Evolutionary conservation across 2,888 invertebrate species (phyloP), one percentile per base, ranked within the genome.

Genomic region (Protodeltote pygarga): DNA sequence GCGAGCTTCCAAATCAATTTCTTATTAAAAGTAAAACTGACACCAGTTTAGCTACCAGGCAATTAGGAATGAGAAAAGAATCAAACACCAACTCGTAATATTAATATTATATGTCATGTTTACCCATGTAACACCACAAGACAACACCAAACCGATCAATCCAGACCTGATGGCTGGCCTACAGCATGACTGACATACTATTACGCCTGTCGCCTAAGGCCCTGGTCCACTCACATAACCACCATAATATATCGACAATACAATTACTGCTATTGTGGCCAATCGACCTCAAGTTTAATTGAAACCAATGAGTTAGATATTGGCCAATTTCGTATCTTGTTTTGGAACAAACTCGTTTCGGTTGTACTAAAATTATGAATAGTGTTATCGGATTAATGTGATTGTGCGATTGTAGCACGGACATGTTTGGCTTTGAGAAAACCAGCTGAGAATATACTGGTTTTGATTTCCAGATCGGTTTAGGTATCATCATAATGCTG

Each of bases 291-390:
- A 27, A 38, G 14, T 38, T 44, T 59, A 65, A 65, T 66, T 63
- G 66, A 55, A 65, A 63, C 34, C 59, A 65, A 59, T 63, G 66
- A 65, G 38, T 35, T 27, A 24, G 42, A 35, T 66, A 62, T 62
- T 59, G 38, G 42, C 38, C 51, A 55, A 55, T 34, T 54, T 49
- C 25, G 17, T 28, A 6, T 11, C 33, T 44, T 37, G 16, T 41
- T 58, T 23, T 39, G 31, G n/a, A 13, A 11, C 16, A 38, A 50
- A 57, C 42, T 38, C 10, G 50, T 57, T 54, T 42, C 14, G 17
- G 20, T 49, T 19, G 16, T 32, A 31, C 31, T 21, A 40, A 27
- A 45, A 40, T 41, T 32, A 42, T 14, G 25, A 47, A 24, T 21
- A 52, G 28, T 9, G 49, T 41, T 54, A 54, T 35, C 32, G 11